These are phyloP conservation scores for Muscidifurax raptorellus DNA, from an alignment of 1,140 invertebrate genomes.

Conservation along the genomic window DNA sequence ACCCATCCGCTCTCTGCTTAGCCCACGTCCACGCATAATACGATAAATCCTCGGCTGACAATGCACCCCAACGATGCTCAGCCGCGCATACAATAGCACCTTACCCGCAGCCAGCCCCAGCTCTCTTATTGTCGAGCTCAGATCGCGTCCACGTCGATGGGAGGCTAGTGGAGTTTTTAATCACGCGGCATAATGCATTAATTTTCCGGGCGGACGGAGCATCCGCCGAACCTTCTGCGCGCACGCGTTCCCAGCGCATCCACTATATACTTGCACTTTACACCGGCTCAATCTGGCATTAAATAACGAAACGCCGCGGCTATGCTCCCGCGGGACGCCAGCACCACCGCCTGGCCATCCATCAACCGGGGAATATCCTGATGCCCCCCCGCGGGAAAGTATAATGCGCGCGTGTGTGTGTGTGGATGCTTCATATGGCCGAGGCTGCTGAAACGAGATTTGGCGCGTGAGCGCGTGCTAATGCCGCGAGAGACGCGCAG, in stretches of 20 bases:
- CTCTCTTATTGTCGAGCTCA: too few species aligned
- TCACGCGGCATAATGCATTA: constrained; percentile 38
- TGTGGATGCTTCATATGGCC: constrained; percentile 22
- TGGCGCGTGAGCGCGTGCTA: constrained; percentile 31
- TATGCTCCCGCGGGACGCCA: constrained; percentile 54
- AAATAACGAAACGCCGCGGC: constrained; percentile 60
- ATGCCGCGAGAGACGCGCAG: constrained; percentile 42
- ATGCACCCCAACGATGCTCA: not conserved
- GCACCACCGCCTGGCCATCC: constrained; percentile 56
- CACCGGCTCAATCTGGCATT: constrained; percentile 57
- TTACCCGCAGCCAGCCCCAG: not conserved
- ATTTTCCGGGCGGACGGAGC: constrained; percentile 34
- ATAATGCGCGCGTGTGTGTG: constrained; percentile 48
- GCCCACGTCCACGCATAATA: not conserved
- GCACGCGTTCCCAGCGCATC: not conserved
- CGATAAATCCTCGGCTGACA: too few species aligned
- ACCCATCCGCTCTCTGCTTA: not conserved
- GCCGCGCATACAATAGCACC: not conserved
- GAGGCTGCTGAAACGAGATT: constrained; percentile 42
- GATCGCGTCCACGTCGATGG: not conserved
- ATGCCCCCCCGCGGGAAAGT: constrained; percentile 56
- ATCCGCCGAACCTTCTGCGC: not conserved
- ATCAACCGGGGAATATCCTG: constrained; percentile 52
- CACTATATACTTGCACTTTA: constrained; percentile 13
- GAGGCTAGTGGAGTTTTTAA: constrained; percentile 31